A percentile compares a stretch with the other conserved stretches of the same genome.
These are phyloP conservation scores for Itoplectis maculator DNA, from an alignment of 2,888 invertebrate genomes.

Conservation along the genomic window DNA sequence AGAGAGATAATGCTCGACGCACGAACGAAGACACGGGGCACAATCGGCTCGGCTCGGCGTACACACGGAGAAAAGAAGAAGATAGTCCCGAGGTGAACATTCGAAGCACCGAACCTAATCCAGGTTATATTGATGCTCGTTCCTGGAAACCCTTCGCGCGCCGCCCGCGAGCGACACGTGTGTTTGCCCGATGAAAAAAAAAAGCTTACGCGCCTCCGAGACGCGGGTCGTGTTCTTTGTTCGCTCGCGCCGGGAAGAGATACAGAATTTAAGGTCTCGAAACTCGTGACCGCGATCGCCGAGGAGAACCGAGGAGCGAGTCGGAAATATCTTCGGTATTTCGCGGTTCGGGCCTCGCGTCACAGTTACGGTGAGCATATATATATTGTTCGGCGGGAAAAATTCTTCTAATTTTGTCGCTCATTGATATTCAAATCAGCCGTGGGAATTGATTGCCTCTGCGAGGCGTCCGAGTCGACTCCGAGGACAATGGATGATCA, in stretches of 20 bases:
- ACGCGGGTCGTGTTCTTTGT: conserved; percentile 56
- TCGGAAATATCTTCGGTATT: conserved; percentile 30
- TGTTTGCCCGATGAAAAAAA: conserved; percentile 55
- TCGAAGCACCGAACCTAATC: conserved; percentile 66
- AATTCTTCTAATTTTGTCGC: conserved; percentile 50
- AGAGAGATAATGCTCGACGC: conserved; percentile 43
- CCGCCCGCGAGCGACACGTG: conserved; percentile 57
- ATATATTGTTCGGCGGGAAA: conserved; percentile 39
- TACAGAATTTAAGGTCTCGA: conserved; percentile 54
- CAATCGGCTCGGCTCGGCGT: conserved; percentile 53
- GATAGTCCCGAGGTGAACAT: conserved; percentile 55
- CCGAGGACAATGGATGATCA: too few species aligned
- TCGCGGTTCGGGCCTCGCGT: not conserved
- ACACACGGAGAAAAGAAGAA: conserved; percentile 40
- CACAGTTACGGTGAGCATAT: too few species aligned
- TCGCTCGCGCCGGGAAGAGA: conserved; percentile 27
- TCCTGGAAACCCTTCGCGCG: conserved; percentile 59
- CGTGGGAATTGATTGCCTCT: conserved; percentile 27
- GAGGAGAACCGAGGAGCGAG: too few species aligned
- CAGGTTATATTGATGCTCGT: conserved; percentile 64
- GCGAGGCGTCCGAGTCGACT: too few species aligned
- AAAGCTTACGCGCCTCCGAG: conserved; percentile 8
- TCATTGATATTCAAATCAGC: conserved; percentile 60
- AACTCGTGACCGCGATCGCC: conserved; percentile 35
- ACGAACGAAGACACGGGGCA: too few species aligned